These are phyloP conservation scores for Cololabis saira DNA, from an alignment of 2,113 vertebrate species.

Conservation along the genomic window DNA sequence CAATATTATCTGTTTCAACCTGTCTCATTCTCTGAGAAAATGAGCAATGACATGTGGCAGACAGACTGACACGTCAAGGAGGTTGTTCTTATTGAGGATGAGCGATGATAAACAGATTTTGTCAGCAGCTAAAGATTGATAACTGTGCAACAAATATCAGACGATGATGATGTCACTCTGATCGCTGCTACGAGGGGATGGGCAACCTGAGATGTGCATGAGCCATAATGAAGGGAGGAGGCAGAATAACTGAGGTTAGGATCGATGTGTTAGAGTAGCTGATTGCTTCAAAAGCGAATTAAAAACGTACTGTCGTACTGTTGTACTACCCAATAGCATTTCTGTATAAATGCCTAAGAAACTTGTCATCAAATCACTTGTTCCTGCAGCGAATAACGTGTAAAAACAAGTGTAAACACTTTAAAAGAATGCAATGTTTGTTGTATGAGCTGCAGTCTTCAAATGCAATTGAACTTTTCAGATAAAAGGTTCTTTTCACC, in stretches of 20 bases:
- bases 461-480: not conserved
- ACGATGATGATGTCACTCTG: constrained; percentile 21
- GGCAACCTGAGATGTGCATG: not conserved
- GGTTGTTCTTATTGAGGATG: constrained; percentile 34
- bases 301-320: too few species aligned
- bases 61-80: constrained; percentile 24
- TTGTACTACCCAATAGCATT: too few species aligned
- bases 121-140: constrained; percentile 41
- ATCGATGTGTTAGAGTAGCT: constrained; percentile 18
- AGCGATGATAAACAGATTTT: constrained; percentile 49
- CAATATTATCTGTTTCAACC: constrained; percentile 27
- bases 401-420: constrained; percentile 1
- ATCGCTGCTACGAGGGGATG: constrained; percentile 18
- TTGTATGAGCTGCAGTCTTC: too few species aligned
- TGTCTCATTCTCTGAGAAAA: constrained; percentile 28
- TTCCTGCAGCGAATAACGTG: not conserved
- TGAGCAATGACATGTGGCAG: constrained; percentile 30
- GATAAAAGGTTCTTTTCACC: constrained; percentile 6
- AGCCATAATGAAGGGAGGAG: constrained; percentile 12
- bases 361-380: not conserved
- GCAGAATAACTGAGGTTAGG: constrained; percentile 1
- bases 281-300: constrained; percentile 13
- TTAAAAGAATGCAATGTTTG: not conserved
- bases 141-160: constrained; percentile 33
- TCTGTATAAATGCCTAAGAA: too few species aligned